Conservation (phyloP, 2,797 vertebrate species). For the Oreochromis grahami region DNA sequence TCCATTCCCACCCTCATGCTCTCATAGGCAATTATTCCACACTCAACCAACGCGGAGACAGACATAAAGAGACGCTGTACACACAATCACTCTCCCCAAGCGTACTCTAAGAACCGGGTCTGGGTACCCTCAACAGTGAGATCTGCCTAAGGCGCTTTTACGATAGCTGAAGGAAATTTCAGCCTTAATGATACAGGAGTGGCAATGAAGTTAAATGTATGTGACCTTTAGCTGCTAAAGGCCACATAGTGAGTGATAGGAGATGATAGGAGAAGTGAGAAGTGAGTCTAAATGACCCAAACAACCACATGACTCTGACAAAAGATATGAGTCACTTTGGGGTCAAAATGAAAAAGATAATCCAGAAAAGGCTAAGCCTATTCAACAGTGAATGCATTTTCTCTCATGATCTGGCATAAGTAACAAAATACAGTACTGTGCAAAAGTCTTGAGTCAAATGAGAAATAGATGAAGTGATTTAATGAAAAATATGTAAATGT, state of each 20-base stretch:
- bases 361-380: neutral
- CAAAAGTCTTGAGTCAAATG: neutral
- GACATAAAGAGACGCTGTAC: no score
- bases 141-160: neutral
- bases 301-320: neutral
- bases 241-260: neutral
- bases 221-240: neutral
- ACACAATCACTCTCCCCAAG: no score
- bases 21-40: no score
- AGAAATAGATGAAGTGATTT: neutral
- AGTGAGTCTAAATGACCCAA: neutral
- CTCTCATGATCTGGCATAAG: neutral
- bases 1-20: no score
- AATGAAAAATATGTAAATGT: neutral
- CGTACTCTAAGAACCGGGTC: no score
- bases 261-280: neutral
- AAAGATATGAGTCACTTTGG: neutral
- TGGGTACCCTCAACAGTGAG: neutral
- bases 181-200: neutral
- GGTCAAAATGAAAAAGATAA: neutral
- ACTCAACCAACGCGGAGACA: no score
- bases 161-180: neutral
- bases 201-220: neutral
- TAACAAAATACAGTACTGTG: neutral
- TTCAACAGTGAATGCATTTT: neutral